Conservation (phyloP, 2,888 invertebrate genomes). For the Zootermopsis nevadensis region DNA sequence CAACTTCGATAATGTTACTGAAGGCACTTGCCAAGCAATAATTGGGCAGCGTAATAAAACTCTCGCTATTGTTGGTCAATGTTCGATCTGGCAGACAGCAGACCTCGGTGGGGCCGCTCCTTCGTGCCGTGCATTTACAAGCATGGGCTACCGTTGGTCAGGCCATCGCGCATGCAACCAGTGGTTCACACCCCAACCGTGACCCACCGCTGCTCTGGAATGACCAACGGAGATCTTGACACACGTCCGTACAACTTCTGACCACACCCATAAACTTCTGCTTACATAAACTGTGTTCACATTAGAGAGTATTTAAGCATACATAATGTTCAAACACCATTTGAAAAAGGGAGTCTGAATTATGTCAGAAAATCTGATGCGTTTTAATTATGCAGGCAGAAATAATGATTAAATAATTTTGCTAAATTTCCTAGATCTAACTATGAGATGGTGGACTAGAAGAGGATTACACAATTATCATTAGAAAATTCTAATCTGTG, state of each 20-base stretch:
- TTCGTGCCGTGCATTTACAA: slow-evolving; percentile 23
- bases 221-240: slow-evolving; percentile 55
- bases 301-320: slow-evolving; percentile 1
- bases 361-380: no score
- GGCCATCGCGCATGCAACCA: slow-evolving; percentile 56
- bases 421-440: no score
- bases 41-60: slow-evolving; percentile 9
- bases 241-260: slow-evolving; percentile 47
- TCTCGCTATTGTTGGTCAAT: slow-evolving; percentile 10
- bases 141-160: slow-evolving; percentile 54
- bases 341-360: no score
- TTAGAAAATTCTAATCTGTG: no score
- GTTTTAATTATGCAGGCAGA: no score
- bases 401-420: no score
- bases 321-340: background rate
- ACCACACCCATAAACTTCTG: slow-evolving; percentile 35
- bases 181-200: slow-evolving; percentile 56
- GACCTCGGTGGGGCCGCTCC: slow-evolving; percentile 25
- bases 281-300: slow-evolving; percentile 8
- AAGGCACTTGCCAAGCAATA: slow-evolving; percentile 4
- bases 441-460: no score
- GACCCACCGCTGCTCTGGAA: slow-evolving; percentile 58
- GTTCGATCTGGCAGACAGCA: slow-evolving; percentile 24
- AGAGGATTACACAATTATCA: no score
- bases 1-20: no score